Conservation (phyloP, 2,113 vertebrate species). For the Hassar affinis region DNA sequence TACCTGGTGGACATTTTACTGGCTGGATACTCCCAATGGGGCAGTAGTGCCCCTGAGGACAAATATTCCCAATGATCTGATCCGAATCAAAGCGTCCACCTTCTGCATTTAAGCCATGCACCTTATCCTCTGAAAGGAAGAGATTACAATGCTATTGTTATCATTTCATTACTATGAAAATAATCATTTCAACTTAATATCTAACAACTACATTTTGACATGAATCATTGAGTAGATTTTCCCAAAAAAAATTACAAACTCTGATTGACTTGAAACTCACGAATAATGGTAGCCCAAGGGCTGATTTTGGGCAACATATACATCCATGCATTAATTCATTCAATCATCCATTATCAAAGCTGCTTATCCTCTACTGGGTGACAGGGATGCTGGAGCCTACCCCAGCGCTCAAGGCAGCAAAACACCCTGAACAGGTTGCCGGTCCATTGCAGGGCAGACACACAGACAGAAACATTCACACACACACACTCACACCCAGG, state of each 20-base stretch:
- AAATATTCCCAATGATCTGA: slow-evolving; percentile 69
- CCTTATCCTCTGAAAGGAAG: slow-evolving; percentile 21
- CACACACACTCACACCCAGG: no score
- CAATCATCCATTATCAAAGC: no score
- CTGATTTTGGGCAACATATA: not conserved
- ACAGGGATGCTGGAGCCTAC: no score
- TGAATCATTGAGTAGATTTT: not conserved
- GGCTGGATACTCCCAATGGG: slow-evolving; percentile 70
- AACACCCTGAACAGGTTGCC: no score
- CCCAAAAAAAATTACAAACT: slow-evolving; percentile 9
- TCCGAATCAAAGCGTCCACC: slow-evolving; percentile 4
- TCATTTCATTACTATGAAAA: not conserved
- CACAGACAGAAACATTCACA: no score
- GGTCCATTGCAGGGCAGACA: no score
- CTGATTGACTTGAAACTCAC: not conserved
- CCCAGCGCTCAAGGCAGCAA: no score
- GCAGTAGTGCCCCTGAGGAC: slow-evolving; percentile 76
- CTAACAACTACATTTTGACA: no score
- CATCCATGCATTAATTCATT: no score
- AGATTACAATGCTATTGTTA: not conserved
- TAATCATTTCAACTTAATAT: not conserved
- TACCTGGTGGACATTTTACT: slow-evolving; percentile 75
- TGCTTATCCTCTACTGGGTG: no score
- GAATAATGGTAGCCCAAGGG: not conserved
- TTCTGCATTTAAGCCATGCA: not conserved